Evolutionary conservation across 2,888 invertebrate species (phyloP).

Genomic region (Panzeria rudis): DNA sequence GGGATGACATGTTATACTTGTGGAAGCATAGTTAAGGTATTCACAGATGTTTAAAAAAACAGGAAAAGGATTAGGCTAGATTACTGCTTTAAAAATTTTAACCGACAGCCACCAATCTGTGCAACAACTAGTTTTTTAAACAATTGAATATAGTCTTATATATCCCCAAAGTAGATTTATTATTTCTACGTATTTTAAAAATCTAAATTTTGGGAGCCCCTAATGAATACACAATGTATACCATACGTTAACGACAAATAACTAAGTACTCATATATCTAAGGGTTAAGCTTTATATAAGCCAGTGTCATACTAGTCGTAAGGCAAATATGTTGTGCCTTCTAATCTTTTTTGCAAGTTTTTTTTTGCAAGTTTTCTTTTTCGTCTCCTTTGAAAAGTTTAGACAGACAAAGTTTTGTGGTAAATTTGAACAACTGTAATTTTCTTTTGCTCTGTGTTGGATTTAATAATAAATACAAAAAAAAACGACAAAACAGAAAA

Average conservation of each 20-base stretch:
- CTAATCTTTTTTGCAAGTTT: slow-evolving; percentile 58
- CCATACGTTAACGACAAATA: slow-evolving; percentile 32
- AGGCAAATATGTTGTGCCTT: slow-evolving; percentile 71
- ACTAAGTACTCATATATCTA: slow-evolving; percentile 36
- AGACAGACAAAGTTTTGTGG: slow-evolving; percentile 71
- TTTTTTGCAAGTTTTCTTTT: slow-evolving; percentile 21
- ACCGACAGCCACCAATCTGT: too few species aligned
- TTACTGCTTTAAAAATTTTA: too few species aligned
- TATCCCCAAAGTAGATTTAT: too few species aligned
- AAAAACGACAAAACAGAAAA: slow-evolving; percentile 17
- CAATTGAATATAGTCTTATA: too few species aligned
- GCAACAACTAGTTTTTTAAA: too few species aligned
- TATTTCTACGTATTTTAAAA: too few species aligned
- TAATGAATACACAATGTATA: slow-evolving; percentile 15
- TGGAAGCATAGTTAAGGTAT: too few species aligned
- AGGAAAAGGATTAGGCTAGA: too few species aligned
- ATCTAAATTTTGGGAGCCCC: slow-evolving; percentile 8
- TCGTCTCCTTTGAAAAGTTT: slow-evolving; percentile 60
- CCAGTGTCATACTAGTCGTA: slow-evolving; percentile 69
- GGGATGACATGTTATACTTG: too few species aligned
- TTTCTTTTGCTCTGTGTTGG: slow-evolving; percentile 60
- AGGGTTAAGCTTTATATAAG: slow-evolving; percentile 71
- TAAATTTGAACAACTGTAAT: slow-evolving; percentile 71
- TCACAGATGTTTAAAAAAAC: too few species aligned
- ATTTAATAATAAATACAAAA: slow-evolving; percentile 39